Evolutionary conservation across 1,140 invertebrate species (phyloP).

Genomic region (Dermatophagoides farinae): DNA sequence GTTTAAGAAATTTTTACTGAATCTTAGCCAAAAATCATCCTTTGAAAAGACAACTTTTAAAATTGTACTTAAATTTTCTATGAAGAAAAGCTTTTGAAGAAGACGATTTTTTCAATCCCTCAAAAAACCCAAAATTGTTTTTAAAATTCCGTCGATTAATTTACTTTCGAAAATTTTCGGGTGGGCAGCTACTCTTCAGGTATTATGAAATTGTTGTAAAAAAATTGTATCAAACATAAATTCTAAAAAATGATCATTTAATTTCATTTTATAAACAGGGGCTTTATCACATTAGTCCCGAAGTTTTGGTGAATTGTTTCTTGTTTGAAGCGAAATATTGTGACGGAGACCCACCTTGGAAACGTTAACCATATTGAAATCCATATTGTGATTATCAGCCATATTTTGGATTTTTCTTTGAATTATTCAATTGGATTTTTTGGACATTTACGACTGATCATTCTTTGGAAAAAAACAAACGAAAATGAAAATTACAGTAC

Average conservation of each 20-base stretch:
- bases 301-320: neutral
- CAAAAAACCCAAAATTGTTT: neutral
- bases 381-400: neutral
- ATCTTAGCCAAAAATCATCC: no score
- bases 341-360: slow-evolving; percentile 9
- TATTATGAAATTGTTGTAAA: neutral
- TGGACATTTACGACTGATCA: neutral
- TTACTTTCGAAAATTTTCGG: slow-evolving; percentile 5
- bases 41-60: neutral
- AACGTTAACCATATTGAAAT: neutral
- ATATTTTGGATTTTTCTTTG: neutral
- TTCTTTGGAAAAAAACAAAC: neutral
- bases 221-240: neutral
- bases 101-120: neutral
- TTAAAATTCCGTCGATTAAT: slow-evolving; percentile 4
- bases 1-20: no score
- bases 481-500: slow-evolving; percentile 8
- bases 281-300: slow-evolving; percentile 7
- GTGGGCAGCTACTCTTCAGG: slow-evolving; percentile 9
- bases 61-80: no score
- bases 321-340: neutral
- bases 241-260: neutral
- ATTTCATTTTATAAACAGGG: slow-evolving; percentile 1
- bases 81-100: neutral
- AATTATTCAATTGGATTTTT: neutral